Percentiles rank a stretch among this genome's conserved stretches.
These are phyloP conservation scores for Picus viridis DNA, from an alignment of 2,797 vertebrate genomes.

Conservation along the genomic window DNA sequence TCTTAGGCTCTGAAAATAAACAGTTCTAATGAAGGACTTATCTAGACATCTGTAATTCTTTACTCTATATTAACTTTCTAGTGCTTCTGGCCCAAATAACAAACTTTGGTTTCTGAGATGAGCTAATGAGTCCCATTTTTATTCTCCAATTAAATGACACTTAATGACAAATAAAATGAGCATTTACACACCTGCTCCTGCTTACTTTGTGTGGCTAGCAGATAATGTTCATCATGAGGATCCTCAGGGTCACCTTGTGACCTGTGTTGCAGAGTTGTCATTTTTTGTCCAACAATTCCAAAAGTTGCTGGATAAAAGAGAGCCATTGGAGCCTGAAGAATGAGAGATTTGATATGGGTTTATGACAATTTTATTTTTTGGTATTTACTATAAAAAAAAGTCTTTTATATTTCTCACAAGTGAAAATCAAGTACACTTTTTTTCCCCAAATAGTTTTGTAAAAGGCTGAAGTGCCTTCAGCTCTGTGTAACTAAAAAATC, in stretches of 20 bases:
- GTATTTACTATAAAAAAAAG: background rate
- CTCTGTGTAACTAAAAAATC: background rate
- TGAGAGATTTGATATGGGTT: background rate
- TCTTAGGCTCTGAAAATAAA: background rate
- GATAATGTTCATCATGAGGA: slow-evolving; percentile 96
- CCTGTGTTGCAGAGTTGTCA: slow-evolving; percentile 91
- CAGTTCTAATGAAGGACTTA: background rate
- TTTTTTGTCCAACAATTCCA: slow-evolving; percentile 97
- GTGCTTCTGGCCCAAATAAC: background rate
- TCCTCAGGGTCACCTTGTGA: slow-evolving; percentile 94
- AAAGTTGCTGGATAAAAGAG: slow-evolving; percentile 96
- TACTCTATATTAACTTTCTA: background rate
- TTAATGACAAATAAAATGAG: background rate
- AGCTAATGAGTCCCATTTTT: background rate
- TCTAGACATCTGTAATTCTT: background rate
- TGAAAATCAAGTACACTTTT: background rate
- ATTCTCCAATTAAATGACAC: background rate
- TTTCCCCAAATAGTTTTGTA: background rate
- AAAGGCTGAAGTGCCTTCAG: background rate
- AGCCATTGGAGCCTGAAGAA: slow-evolving; percentile 92
- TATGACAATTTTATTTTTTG: background rate
- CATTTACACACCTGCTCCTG: slow-evolving; percentile 90
- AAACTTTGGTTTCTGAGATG: background rate
- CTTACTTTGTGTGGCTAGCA: slow-evolving; percentile 96
- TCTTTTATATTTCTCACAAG: background rate